phyloP scores from a whole-genome alignment of 2,888 invertebrate species.

The Pseudoips prasinana region DNA sequence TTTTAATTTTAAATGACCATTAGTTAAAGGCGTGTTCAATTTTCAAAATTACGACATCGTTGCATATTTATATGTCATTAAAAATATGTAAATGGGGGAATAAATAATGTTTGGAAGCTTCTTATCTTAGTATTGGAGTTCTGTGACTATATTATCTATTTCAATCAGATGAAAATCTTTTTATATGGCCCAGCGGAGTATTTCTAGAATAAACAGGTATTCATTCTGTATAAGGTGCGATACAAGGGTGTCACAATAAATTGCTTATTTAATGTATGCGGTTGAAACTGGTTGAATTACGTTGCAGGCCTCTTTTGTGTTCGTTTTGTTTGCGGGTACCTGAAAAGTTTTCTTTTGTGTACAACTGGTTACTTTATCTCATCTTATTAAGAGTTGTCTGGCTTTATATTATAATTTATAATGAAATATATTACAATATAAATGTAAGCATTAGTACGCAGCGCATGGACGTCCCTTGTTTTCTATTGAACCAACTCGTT shows the following conservation, averaged over 20 bases:
- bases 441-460: conserved; percentile 21
- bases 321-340: conserved; percentile 31
- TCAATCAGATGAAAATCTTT: too few species aligned
- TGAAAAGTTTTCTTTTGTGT: conserved; percentile 37
- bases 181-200: too few species aligned
- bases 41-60: too few species aligned
- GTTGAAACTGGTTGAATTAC: conserved; percentile 7
- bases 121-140: too few species aligned
- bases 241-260: conserved; percentile 19
- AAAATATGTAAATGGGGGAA: too few species aligned
- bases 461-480: conserved; percentile 11
- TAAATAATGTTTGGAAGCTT: not conserved
- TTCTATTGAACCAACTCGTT: conserved; percentile 23
- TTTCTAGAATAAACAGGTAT: not conserved
- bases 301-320: conserved; percentile 2
- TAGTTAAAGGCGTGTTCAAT: too few species aligned
- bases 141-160: too few species aligned
- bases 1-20: too few species aligned
- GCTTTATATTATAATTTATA: not conserved
- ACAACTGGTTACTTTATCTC: conserved; percentile 13
- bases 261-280: conserved; percentile 18
- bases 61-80: too few species aligned
- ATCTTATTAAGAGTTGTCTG: not conserved
- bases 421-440: conserved; percentile 20
- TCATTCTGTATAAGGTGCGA: not conserved